Evolutionary conservation across 2,113 vertebrate species (phyloP).

Genomic region (Sphyrna mokarran): DNA sequence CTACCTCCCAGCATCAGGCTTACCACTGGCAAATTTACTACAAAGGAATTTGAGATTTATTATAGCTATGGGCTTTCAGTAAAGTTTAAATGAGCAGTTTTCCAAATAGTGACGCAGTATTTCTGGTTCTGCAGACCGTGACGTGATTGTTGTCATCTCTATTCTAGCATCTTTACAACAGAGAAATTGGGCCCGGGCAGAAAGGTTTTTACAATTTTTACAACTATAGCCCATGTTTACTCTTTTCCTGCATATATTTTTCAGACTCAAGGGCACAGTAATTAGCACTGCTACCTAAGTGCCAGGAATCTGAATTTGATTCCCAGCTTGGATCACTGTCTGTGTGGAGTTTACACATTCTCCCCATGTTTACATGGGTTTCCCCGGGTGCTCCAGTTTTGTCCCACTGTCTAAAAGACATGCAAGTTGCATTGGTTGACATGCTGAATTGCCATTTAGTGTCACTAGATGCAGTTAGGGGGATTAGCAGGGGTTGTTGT

Average conservation of each 20-base stretch:
- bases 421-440: too few relatives aligned
- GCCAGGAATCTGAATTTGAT: too few relatives aligned
- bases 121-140: neutral
- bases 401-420: too few relatives aligned
- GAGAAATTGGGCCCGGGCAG: neutral
- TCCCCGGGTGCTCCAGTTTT: too few relatives aligned
- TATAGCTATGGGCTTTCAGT: neutral
- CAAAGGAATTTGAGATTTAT: neutral
- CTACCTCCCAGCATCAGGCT: neutral
- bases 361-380: too few relatives aligned
- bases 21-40: neutral
- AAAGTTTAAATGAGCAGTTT: neutral
- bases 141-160: neutral
- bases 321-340: too few relatives aligned
- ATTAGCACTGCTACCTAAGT: too few relatives aligned
- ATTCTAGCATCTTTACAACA: neutral
- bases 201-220: neutral
- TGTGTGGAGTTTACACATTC: too few relatives aligned
- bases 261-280: too few relatives aligned
- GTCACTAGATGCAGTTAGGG: too few relatives aligned
- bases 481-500: too few relatives aligned
- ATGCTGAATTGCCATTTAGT: too few relatives aligned
- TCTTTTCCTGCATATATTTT: neutral
- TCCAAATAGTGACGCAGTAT: neutral
- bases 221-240: neutral